Conservation (phyloP, 2,888 invertebrate genomes). For the Caenorhabditis afra region DNA sequence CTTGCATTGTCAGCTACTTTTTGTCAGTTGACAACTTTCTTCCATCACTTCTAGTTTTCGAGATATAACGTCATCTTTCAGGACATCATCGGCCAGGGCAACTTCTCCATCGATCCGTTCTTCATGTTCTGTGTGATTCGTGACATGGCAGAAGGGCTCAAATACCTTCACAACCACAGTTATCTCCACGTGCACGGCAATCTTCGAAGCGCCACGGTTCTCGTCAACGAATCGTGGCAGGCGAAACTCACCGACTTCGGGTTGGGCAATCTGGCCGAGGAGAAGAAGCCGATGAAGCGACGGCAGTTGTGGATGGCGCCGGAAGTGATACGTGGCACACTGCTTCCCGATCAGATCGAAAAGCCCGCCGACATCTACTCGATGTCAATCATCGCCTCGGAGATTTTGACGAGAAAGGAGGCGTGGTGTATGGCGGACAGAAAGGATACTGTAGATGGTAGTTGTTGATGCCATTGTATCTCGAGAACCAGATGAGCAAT, state of each 20-base stretch:
- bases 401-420: slow-evolving; percentile 73
- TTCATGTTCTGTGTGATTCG: slow-evolving; percentile 71
- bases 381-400: slow-evolving; percentile 76
- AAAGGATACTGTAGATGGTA: slow-evolving; percentile 66
- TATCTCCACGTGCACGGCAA: slow-evolving; percentile 69
- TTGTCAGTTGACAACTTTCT: too few species aligned
- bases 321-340: slow-evolving; percentile 68
- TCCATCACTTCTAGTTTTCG: too few species aligned
- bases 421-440: slow-evolving; percentile 73
- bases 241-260: slow-evolving; percentile 65
- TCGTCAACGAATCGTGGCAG: slow-evolving; percentile 76
- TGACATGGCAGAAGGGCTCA: slow-evolving; percentile 70
- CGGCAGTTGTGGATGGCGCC: slow-evolving; percentile 75
- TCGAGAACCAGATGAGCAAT: too few species aligned
- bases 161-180: slow-evolving; percentile 66
- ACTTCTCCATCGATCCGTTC: slow-evolving; percentile 71
- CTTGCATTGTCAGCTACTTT: too few species aligned
- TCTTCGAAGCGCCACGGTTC: slow-evolving; percentile 69
- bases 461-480: too few species aligned
- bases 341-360: slow-evolving; percentile 59
- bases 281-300: slow-evolving; percentile 58
- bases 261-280: slow-evolving; percentile 53
- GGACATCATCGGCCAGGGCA: slow-evolving; percentile 69
- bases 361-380: slow-evolving; percentile 76
- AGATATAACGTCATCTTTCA: slow-evolving; percentile 18